Conservation (phyloP, 2,113 vertebrate species). For the Sakesphorus luctuosus region DNA sequence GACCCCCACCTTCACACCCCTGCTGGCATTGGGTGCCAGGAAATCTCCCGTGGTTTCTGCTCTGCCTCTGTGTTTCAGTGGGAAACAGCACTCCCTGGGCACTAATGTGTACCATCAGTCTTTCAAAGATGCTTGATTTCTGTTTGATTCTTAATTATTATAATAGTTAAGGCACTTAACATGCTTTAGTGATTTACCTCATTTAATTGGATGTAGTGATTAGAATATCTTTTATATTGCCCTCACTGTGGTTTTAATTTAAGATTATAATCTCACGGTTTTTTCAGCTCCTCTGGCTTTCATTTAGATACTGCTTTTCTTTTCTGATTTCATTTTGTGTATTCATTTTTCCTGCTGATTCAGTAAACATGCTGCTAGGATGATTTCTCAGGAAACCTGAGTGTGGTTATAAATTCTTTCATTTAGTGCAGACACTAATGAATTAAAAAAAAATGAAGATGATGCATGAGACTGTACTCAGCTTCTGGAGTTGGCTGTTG, state of each 20-base stretch:
- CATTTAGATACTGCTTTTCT: not conserved
- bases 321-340: conserved; percentile 48
- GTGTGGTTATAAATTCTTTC: conserved; percentile 10
- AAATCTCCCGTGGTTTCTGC: not conserved
- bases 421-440: not conserved
- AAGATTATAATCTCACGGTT: conserved; percentile 57
- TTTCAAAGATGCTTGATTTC: conserved; percentile 49
- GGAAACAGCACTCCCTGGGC: not conserved
- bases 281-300: conserved; percentile 41
- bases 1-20: rapidly evolving
- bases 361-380: conserved; percentile 15
- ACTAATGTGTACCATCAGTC: conserved; percentile 30
- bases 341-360: conserved; percentile 9
- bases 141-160: conserved; percentile 70
- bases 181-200: conserved; percentile 65
- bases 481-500: not conserved
- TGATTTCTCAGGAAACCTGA: not conserved
- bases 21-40: not conserved
- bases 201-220: conserved; percentile 64
- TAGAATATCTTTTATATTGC: conserved; percentile 67
- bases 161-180: conserved; percentile 65
- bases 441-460: not conserved
- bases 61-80: not conserved
- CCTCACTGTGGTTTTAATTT: conserved; percentile 45
- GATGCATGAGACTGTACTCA: not conserved